Conservation (phyloP, 2,797 vertebrate species). For the Acanthurus leucopareius region DNA sequence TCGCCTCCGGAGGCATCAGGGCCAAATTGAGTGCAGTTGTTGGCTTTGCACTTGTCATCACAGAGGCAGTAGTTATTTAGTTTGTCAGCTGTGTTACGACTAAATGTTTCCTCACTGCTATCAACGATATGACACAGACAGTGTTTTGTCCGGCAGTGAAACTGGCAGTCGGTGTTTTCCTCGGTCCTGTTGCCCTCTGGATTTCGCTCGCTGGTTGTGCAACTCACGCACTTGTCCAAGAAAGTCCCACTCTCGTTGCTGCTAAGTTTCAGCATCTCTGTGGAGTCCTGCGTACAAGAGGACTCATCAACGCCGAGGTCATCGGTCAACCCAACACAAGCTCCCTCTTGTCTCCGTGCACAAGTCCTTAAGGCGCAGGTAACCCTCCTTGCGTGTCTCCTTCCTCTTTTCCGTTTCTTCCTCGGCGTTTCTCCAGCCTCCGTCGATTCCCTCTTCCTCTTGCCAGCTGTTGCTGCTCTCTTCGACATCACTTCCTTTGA, state of each 20-base stretch:
- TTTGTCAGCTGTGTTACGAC: slow-evolving; percentile 16
- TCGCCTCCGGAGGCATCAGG: background rate
- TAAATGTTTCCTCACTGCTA: slow-evolving; percentile 5
- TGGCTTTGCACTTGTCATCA: background rate
- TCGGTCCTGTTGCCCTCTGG: background rate
- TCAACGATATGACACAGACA: background rate
- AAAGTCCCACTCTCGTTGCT: background rate
- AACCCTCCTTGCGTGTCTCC: slow-evolving; percentile 46
- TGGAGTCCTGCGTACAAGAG: background rate
- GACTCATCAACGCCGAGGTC: background rate
- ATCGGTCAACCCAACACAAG: background rate
- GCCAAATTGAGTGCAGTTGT: background rate
- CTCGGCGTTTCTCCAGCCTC: slow-evolving; percentile 4
- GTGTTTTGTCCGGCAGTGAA: slow-evolving; percentile 11
- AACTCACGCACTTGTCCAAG: background rate
- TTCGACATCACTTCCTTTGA: slow-evolving; percentile 39
- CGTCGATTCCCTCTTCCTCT: slow-evolving; percentile 44
- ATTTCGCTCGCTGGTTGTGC: background rate
- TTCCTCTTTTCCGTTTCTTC: slow-evolving; percentile 67
- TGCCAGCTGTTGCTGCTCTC: slow-evolving; percentile 4
- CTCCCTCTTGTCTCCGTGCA: slow-evolving; percentile 11
- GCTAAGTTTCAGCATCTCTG: background rate
- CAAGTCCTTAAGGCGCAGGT: background rate
- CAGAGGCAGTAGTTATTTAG: slow-evolving; percentile 1
- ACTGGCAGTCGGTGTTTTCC: slow-evolving; percentile 18